Base-by-base conservation (phyloP, 2,113 vertebrate species). In the Chaetura pelagica region DNA sequence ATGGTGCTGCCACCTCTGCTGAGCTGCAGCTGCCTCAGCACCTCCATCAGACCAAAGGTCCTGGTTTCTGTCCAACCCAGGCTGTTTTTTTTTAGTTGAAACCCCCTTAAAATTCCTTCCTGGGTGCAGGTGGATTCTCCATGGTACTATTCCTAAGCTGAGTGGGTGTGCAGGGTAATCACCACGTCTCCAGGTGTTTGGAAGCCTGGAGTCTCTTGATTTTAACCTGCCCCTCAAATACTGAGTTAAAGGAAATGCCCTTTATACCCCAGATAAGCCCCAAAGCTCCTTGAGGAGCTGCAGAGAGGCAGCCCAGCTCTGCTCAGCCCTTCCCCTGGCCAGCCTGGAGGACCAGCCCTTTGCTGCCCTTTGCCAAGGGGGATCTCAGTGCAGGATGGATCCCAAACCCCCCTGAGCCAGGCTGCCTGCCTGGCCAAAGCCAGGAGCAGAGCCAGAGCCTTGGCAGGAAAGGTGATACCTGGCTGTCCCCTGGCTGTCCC, bases 131-230 rank as follows among this genome's bases (percentile, higher is more conserved):
- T 42, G 29, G 44, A 26, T 69, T 35, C 51, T 51, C 22, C 12
- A 2, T 10, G 19, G n/a, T 32, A 15, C 51, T 59, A 11, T 52
- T 32, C 20, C 35, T 21, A 29, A 57, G 5, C 15, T 38, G 1
- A 1, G 29, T 2, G 1, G 49, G 4, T 42, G 49, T 48, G 54
- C 12, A 12, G 38, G 34, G 5, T 1, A 13, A 32, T 15, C 15
- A 8, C 15, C 83, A 12, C 0, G 1, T 15, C 9, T 38, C 69
- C 66, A 2, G 51, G 18, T 0, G 0, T 16, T 26, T 26, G 59
- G 52, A n/a, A 87, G 44, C 5, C 40, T 27, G 1, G 3, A 9
- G 1, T 5, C 51, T 32, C 19, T 27, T 29, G 26, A 20, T 71
- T 66, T 75, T 2, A 19, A 11, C 13, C 27, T 5, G 2, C 12